Conservation (phyloP, 2,113 vertebrate genomes). For the Brachyhypopomus occidentalis region DNA sequence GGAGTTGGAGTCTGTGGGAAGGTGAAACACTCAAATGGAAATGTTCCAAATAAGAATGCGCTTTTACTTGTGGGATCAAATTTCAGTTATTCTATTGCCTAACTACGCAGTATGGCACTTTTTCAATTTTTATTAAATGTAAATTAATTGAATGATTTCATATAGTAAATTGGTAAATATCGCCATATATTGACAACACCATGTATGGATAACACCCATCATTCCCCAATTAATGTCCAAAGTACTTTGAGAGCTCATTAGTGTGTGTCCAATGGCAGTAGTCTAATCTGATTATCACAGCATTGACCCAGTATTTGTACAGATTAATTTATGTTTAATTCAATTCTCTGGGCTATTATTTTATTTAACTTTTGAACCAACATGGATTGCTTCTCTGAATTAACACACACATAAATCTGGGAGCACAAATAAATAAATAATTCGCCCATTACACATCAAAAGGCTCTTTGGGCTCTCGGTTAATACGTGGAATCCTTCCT, state of each 20-base stretch:
- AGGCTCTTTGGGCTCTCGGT: background rate
- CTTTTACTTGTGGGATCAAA: too few relatives aligned
- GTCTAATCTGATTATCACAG: background rate
- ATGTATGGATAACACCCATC: background rate
- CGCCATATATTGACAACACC: too few relatives aligned
- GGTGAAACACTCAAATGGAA: too few relatives aligned
- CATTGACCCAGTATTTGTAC: background rate
- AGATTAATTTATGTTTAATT: constrained; percentile 31
- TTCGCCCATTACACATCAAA: background rate
- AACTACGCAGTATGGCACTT: too few relatives aligned
- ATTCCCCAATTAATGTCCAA: constrained; percentile 12
- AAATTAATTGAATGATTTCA: background rate
- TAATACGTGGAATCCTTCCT: background rate
- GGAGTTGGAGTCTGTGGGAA: too few relatives aligned
- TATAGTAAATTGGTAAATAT: background rate
- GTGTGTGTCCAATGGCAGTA: constrained; percentile 17
- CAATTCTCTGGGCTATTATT: constrained; percentile 2
- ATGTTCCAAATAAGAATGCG: too few relatives aligned
- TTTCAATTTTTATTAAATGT: too few relatives aligned
- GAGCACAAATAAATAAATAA: too few relatives aligned
- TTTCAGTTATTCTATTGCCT: background rate
- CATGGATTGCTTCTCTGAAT: background rate
- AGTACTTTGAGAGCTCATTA: background rate
- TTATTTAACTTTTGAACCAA: background rate
- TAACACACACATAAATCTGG: background rate